These are phyloP conservation scores for Diaperis boleti DNA, from an alignment of 2,888 invertebrate species.

Conservation along the genomic window DNA sequence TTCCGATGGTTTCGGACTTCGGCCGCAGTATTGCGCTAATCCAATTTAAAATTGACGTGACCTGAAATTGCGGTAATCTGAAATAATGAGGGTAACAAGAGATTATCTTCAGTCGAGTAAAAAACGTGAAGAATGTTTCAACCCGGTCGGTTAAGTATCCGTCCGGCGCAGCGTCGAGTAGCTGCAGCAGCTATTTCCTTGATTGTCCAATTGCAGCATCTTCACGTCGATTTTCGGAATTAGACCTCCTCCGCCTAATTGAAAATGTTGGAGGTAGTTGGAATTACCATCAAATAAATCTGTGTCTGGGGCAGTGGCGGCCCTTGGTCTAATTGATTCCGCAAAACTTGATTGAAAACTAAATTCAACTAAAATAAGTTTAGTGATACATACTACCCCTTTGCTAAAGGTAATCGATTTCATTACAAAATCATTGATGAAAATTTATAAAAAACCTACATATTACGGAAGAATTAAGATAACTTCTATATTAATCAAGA, in stretches of 20 bases:
- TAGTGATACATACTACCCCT: no score
- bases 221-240: slow-evolving; percentile 13
- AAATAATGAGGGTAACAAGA: slow-evolving; percentile 34
- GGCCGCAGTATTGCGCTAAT: slow-evolving; percentile 16
- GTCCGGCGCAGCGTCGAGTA: slow-evolving; percentile 9
- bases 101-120: slow-evolving; percentile 17
- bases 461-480: no score
- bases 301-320: no score
- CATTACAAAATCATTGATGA: no score
- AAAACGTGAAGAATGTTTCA: slow-evolving; percentile 31
- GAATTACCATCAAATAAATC: slow-evolving; percentile 26
- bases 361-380: no score
- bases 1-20: slow-evolving; percentile 8
- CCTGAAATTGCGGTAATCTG: slow-evolving; percentile 23
- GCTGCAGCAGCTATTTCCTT: slow-evolving; percentile 29
- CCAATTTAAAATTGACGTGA: slow-evolving; percentile 37
- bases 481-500: no score
- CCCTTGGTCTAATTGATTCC: no score
- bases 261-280: slow-evolving; percentile 13
- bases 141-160: slow-evolving; percentile 24
- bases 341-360: no score
- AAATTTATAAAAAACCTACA: no score
- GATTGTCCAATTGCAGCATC: slow-evolving; percentile 28
- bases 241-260: slow-evolving; percentile 24
- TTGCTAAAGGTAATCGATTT: no score